phyloP scores from a whole-genome alignment of 2,113 vertebrate species.

The Phainopepla nitens region DNA sequence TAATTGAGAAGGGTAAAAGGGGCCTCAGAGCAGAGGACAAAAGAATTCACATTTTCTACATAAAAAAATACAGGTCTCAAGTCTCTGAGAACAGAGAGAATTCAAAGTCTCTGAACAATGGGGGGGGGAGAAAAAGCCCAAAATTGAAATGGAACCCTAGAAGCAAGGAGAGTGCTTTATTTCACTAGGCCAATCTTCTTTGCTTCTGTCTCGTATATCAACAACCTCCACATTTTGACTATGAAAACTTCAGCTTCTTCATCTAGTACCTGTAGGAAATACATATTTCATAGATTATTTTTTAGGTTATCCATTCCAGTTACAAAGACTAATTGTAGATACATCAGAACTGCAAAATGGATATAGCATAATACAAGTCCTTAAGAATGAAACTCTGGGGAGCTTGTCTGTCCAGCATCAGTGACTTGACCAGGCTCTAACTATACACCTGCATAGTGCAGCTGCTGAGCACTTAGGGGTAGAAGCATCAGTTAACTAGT shows the following conservation, averaged over 20 bases:
- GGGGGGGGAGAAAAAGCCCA: background rate
- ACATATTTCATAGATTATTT: background rate
- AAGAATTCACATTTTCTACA: conserved; percentile 82
- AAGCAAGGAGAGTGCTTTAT: conserved; percentile 76
- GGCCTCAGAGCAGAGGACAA: conserved; percentile 65
- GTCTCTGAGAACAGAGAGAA: conserved; percentile 76
- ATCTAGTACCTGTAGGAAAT: conserved; percentile 86
- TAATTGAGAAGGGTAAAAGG: conserved; percentile 65
- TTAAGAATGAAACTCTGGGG: background rate
- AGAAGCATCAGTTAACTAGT: background rate
- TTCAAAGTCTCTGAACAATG: conserved; percentile 67
- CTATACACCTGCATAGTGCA: background rate
- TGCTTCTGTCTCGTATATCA: conserved; percentile 99
- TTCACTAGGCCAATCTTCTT: conserved; percentile 99
- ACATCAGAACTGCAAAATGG: background rate
- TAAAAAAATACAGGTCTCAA: conserved; percentile 80
- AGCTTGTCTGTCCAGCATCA: background rate
- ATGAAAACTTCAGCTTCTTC: conserved; percentile 99
- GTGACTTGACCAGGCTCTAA: background rate
- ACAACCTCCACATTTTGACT: conserved; percentile 99
- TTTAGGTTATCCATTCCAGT: background rate
- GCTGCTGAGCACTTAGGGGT: background rate
- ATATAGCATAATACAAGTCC: background rate
- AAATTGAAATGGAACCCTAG: conserved; percentile 72
- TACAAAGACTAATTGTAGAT: background rate